phyloP scores from a whole-genome alignment of 2,797 vertebrate genomes.

The Bufotes viridis region DNA sequence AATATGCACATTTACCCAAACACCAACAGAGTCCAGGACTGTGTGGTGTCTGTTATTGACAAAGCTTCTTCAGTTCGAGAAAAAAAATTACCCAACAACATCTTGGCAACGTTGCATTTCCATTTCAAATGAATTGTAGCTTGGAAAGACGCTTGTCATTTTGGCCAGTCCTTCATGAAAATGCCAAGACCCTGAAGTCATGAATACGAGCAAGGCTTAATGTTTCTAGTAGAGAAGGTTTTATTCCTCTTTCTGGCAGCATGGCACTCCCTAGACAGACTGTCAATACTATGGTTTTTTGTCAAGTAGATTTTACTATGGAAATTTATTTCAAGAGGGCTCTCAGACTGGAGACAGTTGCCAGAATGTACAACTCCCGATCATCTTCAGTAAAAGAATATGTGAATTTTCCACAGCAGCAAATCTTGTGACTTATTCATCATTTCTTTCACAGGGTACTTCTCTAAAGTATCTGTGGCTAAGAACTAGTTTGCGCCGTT shows the following conservation, averaged over 20 bases:
- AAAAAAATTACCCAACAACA: constrained; percentile 10
- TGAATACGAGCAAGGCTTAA: constrained; percentile 43
- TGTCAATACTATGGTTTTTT: constrained; percentile 46
- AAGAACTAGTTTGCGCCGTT: not conserved
- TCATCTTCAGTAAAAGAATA: not conserved
- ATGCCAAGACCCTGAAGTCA: constrained; percentile 47
- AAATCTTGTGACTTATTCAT: not conserved
- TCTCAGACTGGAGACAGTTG: constrained; percentile 10
- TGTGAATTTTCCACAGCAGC: constrained; percentile 16
- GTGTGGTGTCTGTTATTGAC: not conserved
- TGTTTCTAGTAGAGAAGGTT: constrained; percentile 34
- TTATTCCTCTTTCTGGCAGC: constrained; percentile 51
- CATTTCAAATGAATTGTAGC: constrained; percentile 30
- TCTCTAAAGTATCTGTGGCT: not conserved
- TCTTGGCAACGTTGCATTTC: constrained; percentile 38
- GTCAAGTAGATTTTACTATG: constrained; percentile 60
- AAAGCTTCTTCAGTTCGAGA: constrained; percentile 17
- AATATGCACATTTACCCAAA: not conserved
- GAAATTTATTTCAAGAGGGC: constrained; percentile 62
- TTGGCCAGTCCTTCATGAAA: constrained; percentile 23
- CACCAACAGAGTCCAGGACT: constrained; percentile 2
- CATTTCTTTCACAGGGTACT: not conserved
- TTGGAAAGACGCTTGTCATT: constrained; percentile 35
- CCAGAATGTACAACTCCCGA: constrained; percentile 34
- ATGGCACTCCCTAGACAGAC: constrained; percentile 17